Evolutionary conservation across 2,888 invertebrate species (phyloP).

Genomic region (Drosophila sordidula): DNA sequence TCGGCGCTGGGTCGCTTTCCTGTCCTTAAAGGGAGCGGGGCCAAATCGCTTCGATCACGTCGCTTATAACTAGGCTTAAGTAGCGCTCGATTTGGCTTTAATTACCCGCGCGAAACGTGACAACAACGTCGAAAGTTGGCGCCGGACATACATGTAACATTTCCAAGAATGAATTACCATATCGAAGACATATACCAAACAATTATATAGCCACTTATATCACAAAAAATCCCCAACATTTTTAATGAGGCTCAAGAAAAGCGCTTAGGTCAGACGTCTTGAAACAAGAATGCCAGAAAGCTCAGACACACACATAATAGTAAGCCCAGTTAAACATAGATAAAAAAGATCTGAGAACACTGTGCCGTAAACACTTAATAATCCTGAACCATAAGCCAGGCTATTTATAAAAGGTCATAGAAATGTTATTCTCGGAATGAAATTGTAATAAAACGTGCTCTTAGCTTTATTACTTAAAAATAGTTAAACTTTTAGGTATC

Average conservation of each 20-base stretch:
- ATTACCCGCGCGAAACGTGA: constrained; percentile 49
- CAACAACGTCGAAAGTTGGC: constrained; percentile 33
- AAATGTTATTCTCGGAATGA: constrained; percentile 8
- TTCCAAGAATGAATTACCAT: constrained; percentile 23
- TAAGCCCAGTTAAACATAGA: background rate
- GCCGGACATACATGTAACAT: background rate
- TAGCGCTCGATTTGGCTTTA: constrained; percentile 42
- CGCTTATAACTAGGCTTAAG: constrained; percentile 30
- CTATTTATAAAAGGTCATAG: constrained; percentile 7
- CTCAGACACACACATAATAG: background rate
- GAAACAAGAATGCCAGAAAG: background rate
- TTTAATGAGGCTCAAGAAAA: background rate
- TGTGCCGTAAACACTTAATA: constrained; percentile 11
- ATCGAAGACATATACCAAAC: background rate
- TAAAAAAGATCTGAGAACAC: background rate
- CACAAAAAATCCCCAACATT: background rate
- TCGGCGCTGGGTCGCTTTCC: constrained; percentile 27
- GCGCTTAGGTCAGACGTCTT: background rate
- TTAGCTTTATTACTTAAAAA: background rate
- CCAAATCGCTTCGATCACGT: constrained; percentile 31
- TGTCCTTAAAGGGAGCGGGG: constrained; percentile 25
- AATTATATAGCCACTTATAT: background rate
- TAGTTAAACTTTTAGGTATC: no score
- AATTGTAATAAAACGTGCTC: constrained; percentile 13
- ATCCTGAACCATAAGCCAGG: background rate